Evolutionary conservation across 2,113 vertebrate species (phyloP).

Genomic region (Plecturocebus donacophilus): DNA sequence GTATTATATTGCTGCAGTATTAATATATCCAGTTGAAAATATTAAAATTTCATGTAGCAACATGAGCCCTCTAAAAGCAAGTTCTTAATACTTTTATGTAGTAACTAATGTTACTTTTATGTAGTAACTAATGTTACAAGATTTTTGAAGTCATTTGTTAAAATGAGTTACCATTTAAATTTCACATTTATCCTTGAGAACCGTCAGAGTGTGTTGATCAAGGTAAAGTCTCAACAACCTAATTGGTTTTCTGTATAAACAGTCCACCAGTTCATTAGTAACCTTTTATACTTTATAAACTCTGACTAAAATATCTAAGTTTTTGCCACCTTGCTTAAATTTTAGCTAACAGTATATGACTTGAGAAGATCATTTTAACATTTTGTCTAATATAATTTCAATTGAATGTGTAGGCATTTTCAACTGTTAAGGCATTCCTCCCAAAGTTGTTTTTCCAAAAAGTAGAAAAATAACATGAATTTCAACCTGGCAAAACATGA

Average conservation of each 20-base stretch:
- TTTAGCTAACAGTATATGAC: background rate
- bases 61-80: background rate
- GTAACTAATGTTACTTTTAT: background rate
- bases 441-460: conserved; percentile 14
- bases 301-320: background rate
- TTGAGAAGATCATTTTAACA: background rate
- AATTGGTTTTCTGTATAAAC: background rate
- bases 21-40: background rate
- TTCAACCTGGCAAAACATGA: conserved; percentile 44
- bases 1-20: background rate
- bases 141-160: conserved; percentile 6
- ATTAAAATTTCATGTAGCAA: background rate
- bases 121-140: background rate
- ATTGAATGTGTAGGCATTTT: background rate
- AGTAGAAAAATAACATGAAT: conserved; percentile 10
- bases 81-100: conserved; percentile 10
- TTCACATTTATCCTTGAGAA: background rate
- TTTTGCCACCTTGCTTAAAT: conserved; percentile 6
- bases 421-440: background rate
- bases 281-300: conserved; percentile 3
- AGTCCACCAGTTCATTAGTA: background rate
- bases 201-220: background rate
- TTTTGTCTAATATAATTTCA: background rate
- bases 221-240: background rate
- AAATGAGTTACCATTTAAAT: conserved; percentile 6